These are phyloP conservation scores for Pantherophis alleghaniensis DNA, from an alignment of 2,797 vertebrate genomes.

Conservation along the genomic window DNA sequence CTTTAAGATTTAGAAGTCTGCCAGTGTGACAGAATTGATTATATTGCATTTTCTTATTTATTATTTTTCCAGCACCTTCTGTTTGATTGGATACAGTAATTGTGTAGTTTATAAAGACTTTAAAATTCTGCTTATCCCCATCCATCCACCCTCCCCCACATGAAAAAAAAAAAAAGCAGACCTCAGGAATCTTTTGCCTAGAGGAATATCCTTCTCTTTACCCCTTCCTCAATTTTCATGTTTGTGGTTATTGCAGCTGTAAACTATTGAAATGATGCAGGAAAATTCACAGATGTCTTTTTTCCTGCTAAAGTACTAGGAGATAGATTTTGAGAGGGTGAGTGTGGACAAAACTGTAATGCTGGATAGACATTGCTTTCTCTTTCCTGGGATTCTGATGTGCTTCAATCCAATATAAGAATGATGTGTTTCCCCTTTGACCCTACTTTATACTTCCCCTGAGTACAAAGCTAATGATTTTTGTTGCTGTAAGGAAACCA, in stretches of 20 bases:
- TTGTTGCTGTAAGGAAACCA: slow-evolving; percentile 46
- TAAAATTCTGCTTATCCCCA: slow-evolving; percentile 46
- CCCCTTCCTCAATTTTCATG: slow-evolving; percentile 57
- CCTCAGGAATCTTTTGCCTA: slow-evolving; percentile 60
- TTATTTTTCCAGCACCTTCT: slow-evolving; percentile 6
- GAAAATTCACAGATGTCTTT: slow-evolving; percentile 70
- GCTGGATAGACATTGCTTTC: slow-evolving; percentile 40
- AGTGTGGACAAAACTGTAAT: slow-evolving; percentile 20
- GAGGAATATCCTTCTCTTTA: slow-evolving; percentile 59
- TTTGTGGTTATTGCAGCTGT: slow-evolving; percentile 72
- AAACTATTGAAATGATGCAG: slow-evolving; percentile 62
- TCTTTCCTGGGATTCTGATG: slow-evolving; percentile 46
- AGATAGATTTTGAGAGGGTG: slow-evolving; percentile 17
- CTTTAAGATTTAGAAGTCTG: slow-evolving; percentile 35
- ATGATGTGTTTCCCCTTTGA: slow-evolving; percentile 35
- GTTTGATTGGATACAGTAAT: background rate
- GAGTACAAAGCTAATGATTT: slow-evolving; percentile 49
- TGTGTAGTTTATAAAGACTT: slow-evolving; percentile 35
- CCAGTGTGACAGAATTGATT: slow-evolving; percentile 23
- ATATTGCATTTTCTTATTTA: background rate
- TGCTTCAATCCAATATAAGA: slow-evolving; percentile 49
- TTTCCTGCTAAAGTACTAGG: slow-evolving; percentile 61
- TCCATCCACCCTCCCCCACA: rapidly evolving
- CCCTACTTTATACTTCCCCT: slow-evolving; percentile 52
- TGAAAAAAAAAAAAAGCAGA: background rate